Percentiles rank a stretch among this genome's conserved stretches.
Evolutionary conservation across 2,797 vertebrate species (phyloP).

Genomic region (Artibeus jamaicensis): DNA sequence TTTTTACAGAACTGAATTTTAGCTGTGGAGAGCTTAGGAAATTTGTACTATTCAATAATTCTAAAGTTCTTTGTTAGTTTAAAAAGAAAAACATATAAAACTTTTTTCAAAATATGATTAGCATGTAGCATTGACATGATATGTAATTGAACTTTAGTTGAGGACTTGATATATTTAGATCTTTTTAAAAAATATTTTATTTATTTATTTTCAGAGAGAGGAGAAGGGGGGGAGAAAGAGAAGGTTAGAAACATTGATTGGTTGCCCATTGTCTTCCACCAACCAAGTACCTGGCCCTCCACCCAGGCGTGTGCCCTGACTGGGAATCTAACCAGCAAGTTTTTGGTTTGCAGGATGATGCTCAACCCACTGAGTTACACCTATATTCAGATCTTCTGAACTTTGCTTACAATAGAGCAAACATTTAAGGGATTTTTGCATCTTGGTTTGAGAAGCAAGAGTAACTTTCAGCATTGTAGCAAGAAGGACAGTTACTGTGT

Average conservation of each 20-base stretch:
- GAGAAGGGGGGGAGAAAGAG: too few species aligned
- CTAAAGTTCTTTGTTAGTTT: constrained; percentile 40
- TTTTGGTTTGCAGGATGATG: too few species aligned
- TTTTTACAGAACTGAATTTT: constrained; percentile 15
- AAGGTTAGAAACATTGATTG: too few species aligned
- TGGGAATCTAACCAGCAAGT: too few species aligned
- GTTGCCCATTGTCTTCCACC: too few species aligned
- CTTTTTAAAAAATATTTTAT: too few species aligned
- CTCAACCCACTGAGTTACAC: too few species aligned
- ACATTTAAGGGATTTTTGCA: background rate
- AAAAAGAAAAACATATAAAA: constrained; percentile 21
- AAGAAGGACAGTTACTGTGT: background rate
- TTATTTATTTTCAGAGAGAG: too few species aligned
- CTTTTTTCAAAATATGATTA: background rate
- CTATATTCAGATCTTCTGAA: constrained; percentile 24
- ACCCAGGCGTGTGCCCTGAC: too few species aligned
- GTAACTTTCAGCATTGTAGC: background rate
- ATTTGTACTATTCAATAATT: background rate
- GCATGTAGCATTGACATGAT: constrained; percentile 1
- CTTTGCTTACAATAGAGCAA: background rate
- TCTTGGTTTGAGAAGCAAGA: background rate
- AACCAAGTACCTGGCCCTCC: too few species aligned
- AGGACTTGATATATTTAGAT: background rate
- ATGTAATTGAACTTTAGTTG: constrained; percentile 15
- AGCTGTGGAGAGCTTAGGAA: background rate